Evolutionary conservation across 2,888 invertebrate species (phyloP).

Genomic region (Palloptera scutellata): DNA sequence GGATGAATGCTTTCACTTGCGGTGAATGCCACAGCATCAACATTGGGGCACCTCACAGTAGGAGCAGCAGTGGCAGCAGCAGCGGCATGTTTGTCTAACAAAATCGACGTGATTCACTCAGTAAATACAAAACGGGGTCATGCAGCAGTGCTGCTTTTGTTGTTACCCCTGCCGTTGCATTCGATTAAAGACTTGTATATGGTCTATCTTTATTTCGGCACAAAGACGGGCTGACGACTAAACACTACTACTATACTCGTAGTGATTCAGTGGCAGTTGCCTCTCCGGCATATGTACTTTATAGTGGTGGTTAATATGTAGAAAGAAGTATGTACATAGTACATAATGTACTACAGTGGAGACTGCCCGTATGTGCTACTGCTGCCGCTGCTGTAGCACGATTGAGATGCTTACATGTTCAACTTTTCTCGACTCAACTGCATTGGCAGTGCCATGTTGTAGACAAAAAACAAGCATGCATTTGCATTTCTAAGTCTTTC

Average conservation of each 20-base stretch:
- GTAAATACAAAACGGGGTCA: conserved; percentile 32
- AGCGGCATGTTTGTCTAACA: conserved; percentile 21
- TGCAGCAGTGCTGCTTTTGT: conserved; percentile 31
- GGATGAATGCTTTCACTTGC: conserved; percentile 25
- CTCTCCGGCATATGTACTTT: too few species aligned
- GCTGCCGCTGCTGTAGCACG: too few species aligned
- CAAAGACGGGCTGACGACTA: too few species aligned
- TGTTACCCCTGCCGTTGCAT: conserved; percentile 10
- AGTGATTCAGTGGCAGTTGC: too few species aligned
- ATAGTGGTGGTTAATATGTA: too few species aligned
- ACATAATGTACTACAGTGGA: too few species aligned
- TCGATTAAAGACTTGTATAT: conserved; percentile 6
- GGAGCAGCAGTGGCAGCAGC: conserved; percentile 8
- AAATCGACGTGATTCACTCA: conserved; percentile 26
- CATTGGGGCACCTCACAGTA: conserved; percentile 10
- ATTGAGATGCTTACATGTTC: too few species aligned
- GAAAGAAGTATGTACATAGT: too few species aligned
- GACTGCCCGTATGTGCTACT: too few species aligned
- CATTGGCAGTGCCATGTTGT: conserved; percentile 12
- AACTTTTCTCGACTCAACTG: neutral
- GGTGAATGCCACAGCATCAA: conserved; percentile 29
- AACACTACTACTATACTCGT: too few species aligned
- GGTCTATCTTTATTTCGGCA: neutral
- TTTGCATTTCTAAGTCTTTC: neutral
- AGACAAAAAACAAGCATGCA: neutral